A percentile compares a stretch with the other conserved stretches of the same genome.
Conservation (phyloP, 1,140 invertebrate species). For the Antheraea pernyi region DNA sequence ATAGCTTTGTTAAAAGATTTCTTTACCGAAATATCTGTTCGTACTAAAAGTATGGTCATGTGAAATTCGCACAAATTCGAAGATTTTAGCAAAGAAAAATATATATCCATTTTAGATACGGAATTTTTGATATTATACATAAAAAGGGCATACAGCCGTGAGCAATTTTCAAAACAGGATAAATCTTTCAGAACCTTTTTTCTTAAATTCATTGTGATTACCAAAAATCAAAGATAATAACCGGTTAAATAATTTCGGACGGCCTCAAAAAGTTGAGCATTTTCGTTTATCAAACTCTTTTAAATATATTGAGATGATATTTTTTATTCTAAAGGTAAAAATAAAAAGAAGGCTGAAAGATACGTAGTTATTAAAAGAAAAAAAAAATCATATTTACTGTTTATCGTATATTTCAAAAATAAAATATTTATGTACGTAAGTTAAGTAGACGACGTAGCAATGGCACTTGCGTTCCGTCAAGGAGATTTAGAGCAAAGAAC, state of each 20-base stretch:
- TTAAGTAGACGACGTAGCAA: no score
- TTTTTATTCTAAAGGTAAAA: no score
- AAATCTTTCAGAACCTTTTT: conserved; percentile 34
- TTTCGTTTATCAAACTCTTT: conserved; percentile 20
- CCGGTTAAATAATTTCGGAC: conserved; percentile 31
- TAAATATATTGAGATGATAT: conserved; percentile 12
- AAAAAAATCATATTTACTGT: no score
- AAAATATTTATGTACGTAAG: no score
- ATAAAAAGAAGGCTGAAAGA: no score
- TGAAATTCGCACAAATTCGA: neutral
- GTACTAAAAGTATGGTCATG: neutral
- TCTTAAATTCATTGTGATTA: conserved; percentile 29
- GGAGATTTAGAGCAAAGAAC: no score
- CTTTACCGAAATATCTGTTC: neutral
- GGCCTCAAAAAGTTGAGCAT: conserved; percentile 27
- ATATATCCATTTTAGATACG: neutral
- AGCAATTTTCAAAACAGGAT: conserved; percentile 38
- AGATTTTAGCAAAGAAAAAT: conserved; percentile 5
- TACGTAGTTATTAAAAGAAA: no score
- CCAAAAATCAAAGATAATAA: conserved; percentile 31
- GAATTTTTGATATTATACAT: conserved; percentile 21
- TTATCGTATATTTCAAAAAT: no score
- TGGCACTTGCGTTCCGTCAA: no score
- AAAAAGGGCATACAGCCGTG: conserved; percentile 31
- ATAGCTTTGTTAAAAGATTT: neutral